A percentile compares a stretch with the other conserved stretches of the same genome.
These are phyloP conservation scores for Tragelaphus scriptus DNA, from an alignment of 2,113 vertebrate species.

Conservation along the genomic window DNA sequence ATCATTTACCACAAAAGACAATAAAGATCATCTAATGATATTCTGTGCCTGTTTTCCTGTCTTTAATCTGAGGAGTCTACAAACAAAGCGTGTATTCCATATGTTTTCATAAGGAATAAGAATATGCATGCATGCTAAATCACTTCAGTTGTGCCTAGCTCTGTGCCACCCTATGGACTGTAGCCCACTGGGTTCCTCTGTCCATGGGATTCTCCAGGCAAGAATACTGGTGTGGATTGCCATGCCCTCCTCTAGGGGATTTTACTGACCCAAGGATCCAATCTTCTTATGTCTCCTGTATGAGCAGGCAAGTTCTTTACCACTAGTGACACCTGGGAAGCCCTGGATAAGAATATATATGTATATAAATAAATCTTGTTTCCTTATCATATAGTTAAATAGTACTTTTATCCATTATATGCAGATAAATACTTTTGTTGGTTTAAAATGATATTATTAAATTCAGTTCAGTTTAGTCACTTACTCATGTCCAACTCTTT, in stretches of 20 bases:
- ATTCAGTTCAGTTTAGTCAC: background rate
- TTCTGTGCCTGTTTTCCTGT: background rate
- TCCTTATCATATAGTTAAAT: background rate
- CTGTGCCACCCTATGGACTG: background rate
- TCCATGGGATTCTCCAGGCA: background rate
- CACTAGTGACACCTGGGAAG: background rate
- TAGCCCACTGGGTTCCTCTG: rapidly evolving
- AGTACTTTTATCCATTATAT: background rate
- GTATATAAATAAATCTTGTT: background rate
- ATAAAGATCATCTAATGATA: background rate
- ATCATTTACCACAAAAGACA: background rate
- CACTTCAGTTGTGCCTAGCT: background rate
- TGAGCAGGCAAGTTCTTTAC: background rate
- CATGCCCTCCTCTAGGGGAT: background rate
- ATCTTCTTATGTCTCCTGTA: background rate
- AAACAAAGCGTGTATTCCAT: background rate
- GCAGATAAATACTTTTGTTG: background rate
- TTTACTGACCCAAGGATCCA: background rate
- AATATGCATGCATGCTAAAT: background rate
- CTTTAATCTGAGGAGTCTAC: background rate
- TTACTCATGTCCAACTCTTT: background rate
- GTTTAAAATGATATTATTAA: background rate
- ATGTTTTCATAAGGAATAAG: background rate
- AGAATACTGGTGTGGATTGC: background rate
- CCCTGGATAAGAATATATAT: background rate